Evolutionary conservation across 2,888 invertebrate genomes (phyloP).

Genomic region (Cerceris rybyensis): DNA sequence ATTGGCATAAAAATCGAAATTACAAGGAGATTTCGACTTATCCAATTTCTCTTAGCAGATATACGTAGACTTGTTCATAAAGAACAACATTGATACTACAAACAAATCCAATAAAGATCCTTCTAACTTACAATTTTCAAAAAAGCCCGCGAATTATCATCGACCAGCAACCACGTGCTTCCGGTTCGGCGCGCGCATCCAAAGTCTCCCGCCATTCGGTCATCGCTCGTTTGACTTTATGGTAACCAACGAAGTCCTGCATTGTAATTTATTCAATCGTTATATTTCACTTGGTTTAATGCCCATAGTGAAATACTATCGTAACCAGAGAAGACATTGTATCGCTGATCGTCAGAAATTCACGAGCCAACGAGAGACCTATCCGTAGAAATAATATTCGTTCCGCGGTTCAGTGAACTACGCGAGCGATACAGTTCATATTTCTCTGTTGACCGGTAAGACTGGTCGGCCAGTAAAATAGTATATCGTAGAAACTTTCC

Average conservation of each 20-base stretch:
- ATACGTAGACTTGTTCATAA: too few relatives aligned
- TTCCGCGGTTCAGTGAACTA: constrained; percentile 45
- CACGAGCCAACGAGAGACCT: neutral
- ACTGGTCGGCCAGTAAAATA: constrained; percentile 52
- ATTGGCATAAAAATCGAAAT: too few relatives aligned
- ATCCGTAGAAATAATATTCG: constrained; percentile 12
- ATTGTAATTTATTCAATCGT: constrained; percentile 20
- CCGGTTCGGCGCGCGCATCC: too few relatives aligned
- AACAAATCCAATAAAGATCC: too few relatives aligned
- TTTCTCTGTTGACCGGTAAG: constrained; percentile 52
- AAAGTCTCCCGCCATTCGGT: too few relatives aligned
- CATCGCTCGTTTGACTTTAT: too few relatives aligned
- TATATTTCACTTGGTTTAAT: constrained; percentile 18
- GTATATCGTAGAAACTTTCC: constrained; percentile 30
- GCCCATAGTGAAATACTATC: neutral
- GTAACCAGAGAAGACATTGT: constrained; percentile 3
- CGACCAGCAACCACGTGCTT: too few relatives aligned
- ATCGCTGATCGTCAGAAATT: neutral
- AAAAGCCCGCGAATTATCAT: too few relatives aligned
- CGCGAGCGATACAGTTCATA: constrained; percentile 49
- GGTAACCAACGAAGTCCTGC: neutral
- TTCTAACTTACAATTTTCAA: too few relatives aligned
- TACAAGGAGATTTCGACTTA: too few relatives aligned
- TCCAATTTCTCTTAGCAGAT: too few relatives aligned
- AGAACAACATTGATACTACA: too few relatives aligned